Conservation (phyloP, 2,888 invertebrate genomes). For the Loripinus fragilis region DNA sequence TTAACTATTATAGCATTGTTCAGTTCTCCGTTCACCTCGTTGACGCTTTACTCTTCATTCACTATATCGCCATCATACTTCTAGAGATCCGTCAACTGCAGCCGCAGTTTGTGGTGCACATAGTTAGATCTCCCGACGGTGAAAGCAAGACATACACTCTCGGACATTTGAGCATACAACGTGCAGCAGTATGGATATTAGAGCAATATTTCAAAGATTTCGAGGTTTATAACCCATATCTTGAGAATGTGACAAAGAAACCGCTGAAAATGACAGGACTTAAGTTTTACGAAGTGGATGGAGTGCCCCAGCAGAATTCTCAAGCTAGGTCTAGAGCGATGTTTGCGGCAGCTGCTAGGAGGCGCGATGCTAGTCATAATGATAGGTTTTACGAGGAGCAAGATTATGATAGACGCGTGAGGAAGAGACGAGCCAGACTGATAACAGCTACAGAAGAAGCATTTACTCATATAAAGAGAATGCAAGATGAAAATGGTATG, state of each 20-base stretch:
- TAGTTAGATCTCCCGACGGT: constrained; percentile 98
- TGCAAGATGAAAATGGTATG: constrained; percentile 86
- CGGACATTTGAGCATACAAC: constrained; percentile 91
- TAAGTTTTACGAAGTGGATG: constrained; percentile 99
- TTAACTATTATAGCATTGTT: constrained; percentile 92
- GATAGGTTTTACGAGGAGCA: constrained; percentile 98
- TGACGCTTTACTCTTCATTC: constrained; percentile 96
- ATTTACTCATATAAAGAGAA: constrained; percentile 97
- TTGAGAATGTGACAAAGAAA: constrained; percentile 77
- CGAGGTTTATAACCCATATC: constrained; percentile 97
- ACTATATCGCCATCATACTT: constrained; percentile 95
- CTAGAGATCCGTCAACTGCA: constrained; percentile 96
- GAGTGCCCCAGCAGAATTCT: constrained; percentile 72
- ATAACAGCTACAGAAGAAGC: constrained; percentile 98
- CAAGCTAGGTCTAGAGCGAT: constrained; percentile 79
- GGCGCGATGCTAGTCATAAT: constrained; percentile 96
- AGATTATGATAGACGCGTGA: constrained; percentile 96
- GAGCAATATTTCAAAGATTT: constrained; percentile 98
- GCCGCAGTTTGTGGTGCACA: constrained; percentile 88
- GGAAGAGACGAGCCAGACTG: constrained; percentile 94
- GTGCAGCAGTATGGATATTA: constrained; percentile 96
- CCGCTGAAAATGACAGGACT: constrained; percentile 78
- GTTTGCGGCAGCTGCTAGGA: constrained; percentile 89
- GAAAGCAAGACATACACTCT: constrained; percentile 92
- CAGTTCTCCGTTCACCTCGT: constrained; percentile 96